Percentiles rank a stretch among this genome's conserved stretches.
These are phyloP conservation scores for Xyrauchen texanus DNA, from an alignment of 2,113 vertebrate genomes.

Conservation along the genomic window DNA sequence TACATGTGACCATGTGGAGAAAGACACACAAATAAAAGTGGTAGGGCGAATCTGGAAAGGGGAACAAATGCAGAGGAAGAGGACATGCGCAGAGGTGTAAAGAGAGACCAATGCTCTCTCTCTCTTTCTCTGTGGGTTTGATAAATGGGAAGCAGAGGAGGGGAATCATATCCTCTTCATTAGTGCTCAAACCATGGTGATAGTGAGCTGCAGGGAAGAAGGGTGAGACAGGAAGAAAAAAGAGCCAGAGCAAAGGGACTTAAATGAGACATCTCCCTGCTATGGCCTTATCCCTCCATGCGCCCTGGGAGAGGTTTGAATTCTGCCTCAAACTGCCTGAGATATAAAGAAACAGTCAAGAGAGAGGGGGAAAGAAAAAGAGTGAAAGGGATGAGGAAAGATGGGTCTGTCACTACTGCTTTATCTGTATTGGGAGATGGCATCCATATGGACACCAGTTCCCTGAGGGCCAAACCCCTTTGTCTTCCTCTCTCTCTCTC, in stretches of 20 bases:
- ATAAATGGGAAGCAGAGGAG: constrained; percentile 70
- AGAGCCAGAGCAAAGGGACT: constrained; percentile 42
- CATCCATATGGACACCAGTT: constrained; percentile 61
- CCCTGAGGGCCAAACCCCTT: constrained; percentile 56
- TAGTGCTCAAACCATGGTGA: constrained; percentile 73
- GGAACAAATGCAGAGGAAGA: neutral
- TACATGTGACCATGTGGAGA: neutral
- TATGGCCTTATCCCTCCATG: constrained; percentile 7
- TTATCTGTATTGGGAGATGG: constrained; percentile 7
- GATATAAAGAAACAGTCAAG: neutral
- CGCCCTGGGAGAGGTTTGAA: neutral
- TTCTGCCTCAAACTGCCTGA: constrained; percentile 13
- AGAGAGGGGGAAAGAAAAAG: neutral
- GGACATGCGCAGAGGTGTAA: neutral
- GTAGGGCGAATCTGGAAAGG: neutral
- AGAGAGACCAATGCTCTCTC: neutral
- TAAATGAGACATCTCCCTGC: constrained; percentile 39
- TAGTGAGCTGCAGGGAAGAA: constrained; percentile 46
- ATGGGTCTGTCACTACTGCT: constrained; percentile 9
- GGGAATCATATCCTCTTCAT: constrained; percentile 76
- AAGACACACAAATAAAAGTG: neutral
- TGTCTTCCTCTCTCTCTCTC: neutral
- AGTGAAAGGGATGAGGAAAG: no score
- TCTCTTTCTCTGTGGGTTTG: constrained; percentile 53
- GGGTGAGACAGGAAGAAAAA: constrained; percentile 46